Evolutionary conservation across 1,140 invertebrate genomes (phyloP).

Genomic region (Parasteatoda tepidariorum): DNA sequence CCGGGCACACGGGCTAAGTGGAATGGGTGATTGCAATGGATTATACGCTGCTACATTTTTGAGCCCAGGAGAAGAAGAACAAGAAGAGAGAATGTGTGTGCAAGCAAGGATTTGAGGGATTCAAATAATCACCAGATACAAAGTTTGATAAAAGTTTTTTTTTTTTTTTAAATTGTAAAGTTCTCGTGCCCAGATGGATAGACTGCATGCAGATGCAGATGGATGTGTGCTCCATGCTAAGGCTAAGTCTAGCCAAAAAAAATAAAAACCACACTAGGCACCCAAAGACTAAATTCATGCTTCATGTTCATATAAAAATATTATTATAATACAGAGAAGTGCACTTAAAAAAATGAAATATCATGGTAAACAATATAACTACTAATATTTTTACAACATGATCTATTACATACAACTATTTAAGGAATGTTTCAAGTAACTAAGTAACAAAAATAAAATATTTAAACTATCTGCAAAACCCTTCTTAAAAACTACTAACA

Average conservation of each 20-base stretch:
- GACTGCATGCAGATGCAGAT: slow-evolving; percentile 58
- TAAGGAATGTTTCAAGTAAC: neutral
- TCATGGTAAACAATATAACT: neutral
- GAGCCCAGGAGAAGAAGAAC: slow-evolving; percentile 44
- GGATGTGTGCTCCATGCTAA: slow-evolving; percentile 57
- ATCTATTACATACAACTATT: neutral
- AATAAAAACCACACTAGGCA: slow-evolving; percentile 57
- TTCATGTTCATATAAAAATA: slow-evolving; percentile 56
- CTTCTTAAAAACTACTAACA: neutral
- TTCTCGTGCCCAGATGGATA: slow-evolving; percentile 33
- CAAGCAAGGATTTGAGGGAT: slow-evolving; percentile 41
- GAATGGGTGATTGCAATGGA: slow-evolving; percentile 27
- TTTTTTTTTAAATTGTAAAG: slow-evolving; percentile 21
- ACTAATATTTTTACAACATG: neutral
- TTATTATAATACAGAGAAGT: slow-evolving; percentile 5
- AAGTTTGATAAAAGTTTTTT: slow-evolving; percentile 48
- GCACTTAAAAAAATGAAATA: neutral
- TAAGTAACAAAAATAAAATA: neutral
- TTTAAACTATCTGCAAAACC: neutral
- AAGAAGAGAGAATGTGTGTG: slow-evolving; percentile 34
- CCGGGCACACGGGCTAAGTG: slow-evolving; percentile 54
- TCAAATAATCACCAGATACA: slow-evolving; percentile 44
- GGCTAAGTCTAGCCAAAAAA: slow-evolving; percentile 39
- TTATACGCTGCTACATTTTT: slow-evolving; percentile 47
- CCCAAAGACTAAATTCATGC: slow-evolving; percentile 55